phyloP scores from a whole-genome alignment of 2,113 vertebrate genomes.

The Dipodomys spectabilis region DNA sequence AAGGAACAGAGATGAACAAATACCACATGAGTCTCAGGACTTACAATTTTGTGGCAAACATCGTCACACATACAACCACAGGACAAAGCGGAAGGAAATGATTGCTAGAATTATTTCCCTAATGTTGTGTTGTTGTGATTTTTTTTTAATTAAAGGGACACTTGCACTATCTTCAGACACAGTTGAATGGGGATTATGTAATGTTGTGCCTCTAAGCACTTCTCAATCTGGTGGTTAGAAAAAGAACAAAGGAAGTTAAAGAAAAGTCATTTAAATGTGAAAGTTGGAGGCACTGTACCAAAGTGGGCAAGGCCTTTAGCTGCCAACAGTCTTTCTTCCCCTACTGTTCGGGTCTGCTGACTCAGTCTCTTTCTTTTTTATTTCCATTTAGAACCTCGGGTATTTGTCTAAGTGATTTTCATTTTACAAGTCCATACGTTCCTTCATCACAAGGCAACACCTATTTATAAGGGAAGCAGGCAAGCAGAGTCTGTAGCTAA shows the following conservation, averaged over 20 bases:
- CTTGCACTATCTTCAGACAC: background rate
- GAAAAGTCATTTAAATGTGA: conserved; percentile 57
- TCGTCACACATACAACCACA: background rate
- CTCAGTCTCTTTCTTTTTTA: background rate
- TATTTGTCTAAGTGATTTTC: background rate
- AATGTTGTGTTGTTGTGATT: no score
- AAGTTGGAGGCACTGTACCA: background rate
- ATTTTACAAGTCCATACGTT: background rate
- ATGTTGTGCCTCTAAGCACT: conserved; percentile 1
- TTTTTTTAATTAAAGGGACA: background rate
- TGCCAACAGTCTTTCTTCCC: background rate
- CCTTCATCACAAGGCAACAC: background rate
- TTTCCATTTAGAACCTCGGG: background rate
- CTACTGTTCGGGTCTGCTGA: background rate
- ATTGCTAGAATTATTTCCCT: background rate
- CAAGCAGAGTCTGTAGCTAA: background rate
- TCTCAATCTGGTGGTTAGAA: conserved; percentile 17
- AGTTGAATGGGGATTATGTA: background rate
- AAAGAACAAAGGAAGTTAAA: conserved; percentile 53
- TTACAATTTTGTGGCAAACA: background rate
- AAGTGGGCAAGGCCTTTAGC: background rate
- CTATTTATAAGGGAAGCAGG: background rate
- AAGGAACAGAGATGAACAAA: background rate
- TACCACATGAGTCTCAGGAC: background rate
- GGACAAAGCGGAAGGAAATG: background rate